Evolutionary conservation across 1,140 invertebrate genomes (phyloP), one percentile per base, ranked within the genome.

Genomic region (Gryon sp.): DNA sequence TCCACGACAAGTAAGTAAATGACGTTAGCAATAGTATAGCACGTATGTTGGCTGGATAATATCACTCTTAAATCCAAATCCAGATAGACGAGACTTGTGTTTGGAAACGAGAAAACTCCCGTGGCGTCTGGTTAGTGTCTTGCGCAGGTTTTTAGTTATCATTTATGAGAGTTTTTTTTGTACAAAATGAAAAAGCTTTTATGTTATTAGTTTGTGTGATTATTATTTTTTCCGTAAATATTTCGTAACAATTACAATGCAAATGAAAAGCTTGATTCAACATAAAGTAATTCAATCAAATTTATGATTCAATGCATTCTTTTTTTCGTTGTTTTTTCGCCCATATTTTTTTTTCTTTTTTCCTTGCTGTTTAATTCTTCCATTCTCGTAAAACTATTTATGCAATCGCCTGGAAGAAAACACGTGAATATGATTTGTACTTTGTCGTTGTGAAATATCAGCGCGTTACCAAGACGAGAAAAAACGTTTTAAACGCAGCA

Each of bases 21-120:
- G 73, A 62, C 73, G 57, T 68, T 70, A 48, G 53, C 57, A 18
- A 28, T 46, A 36, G 28, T 50, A 32, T 18, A 46, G 65, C 52
- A 74, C 69, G 69, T 59, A 55, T 65, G 57, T 70, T 60, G 24
- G 65, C 65, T 74, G 65, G 46, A 63, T 78, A 74, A 74, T 78
- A 74, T 78, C 65, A 69, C 69, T 65, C 38, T 36, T 30, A 57
- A 69, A 50, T 50, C 63, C 50, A 73, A 74, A 78, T 74, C 65
- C 65, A 62, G 65, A 78, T 75, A 68, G 55, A 74, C 65, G 50
- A 63, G 48, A 66, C 20, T 69, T 22, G 59, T 60, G 57, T 74
- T 78, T 66, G 59, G 38, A 65, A 75, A 70, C 48, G 59, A 53
- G 57, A 73, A 78, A 78, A 74, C 65, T 70, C 66, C 60, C 20